These are phyloP conservation scores for Eptesicus fuscus DNA, from an alignment of 2,113 vertebrate species.

Conservation along the genomic window DNA sequence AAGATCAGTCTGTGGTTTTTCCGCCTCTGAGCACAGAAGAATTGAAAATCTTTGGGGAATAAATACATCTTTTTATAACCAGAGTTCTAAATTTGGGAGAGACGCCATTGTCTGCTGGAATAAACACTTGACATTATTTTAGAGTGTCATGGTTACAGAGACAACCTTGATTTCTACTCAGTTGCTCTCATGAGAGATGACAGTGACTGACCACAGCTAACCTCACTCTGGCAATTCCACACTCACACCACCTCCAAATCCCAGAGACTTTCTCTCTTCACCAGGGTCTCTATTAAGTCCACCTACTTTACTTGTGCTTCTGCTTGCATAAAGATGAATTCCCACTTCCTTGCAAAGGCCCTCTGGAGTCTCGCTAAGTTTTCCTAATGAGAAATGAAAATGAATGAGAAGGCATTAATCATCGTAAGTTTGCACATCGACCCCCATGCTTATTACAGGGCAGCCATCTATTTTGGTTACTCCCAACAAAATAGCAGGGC, in stretches of 20 bases:
- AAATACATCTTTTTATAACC: not conserved
- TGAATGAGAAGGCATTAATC: constrained; percentile 58
- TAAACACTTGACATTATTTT: not conserved
- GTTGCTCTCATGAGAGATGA: not conserved
- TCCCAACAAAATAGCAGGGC: not conserved
- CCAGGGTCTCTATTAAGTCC: constrained; percentile 9
- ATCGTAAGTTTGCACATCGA: not conserved
- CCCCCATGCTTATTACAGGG: not conserved
- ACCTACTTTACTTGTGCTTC: constrained; percentile 99
- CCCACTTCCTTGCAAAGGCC: constrained; percentile 97
- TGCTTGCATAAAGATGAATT: constrained; percentile 99
- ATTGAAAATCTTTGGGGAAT: not conserved
- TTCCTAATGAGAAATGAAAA: constrained; percentile 86
- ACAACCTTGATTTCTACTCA: not conserved
- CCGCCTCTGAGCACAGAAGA: not conserved
- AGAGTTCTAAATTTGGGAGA: not conserved
- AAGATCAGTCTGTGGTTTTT: not conserved
- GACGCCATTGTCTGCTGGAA: not conserved
- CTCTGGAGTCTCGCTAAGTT: constrained; percentile 96
- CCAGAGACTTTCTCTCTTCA: not conserved
- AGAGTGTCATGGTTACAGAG: not conserved
- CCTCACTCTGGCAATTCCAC: not conserved
- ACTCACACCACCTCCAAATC: not conserved
- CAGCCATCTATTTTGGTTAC: constrained; percentile 37
- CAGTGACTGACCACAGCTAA: not conserved